Base-by-base conservation (phyloP, 2,888 invertebrate species). In the Noctua janthe region DNA sequence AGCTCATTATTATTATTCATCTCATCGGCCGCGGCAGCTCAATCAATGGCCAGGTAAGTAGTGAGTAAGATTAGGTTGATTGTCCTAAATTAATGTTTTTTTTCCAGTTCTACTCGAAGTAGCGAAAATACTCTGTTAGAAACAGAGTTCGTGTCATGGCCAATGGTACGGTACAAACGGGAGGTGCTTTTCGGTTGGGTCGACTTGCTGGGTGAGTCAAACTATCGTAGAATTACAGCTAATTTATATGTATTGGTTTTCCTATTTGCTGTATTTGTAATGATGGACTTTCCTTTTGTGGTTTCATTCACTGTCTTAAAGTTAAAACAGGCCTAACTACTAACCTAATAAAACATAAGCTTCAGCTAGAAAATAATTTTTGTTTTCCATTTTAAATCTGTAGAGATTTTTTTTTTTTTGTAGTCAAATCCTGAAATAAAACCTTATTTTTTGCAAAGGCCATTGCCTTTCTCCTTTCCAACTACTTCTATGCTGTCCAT, bases 141-240 rank as follows among this genome's bases (percentile, higher is more conserved):
- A 92, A 95, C 97, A 1, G 97, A 98, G 93, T 98, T 98, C 92
- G 98, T 98, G 0, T 98, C 98, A 1, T 98, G 98, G 98, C 98
- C 98, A 0, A 97, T 98, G 97, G 98, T 98, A 49, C 97, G 98
- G 7, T 98, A 98, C 92, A 98, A 98, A 91, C 97, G 98, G 54
- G 98, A 98, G 93, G 98, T 98, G 35, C 97, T 98, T 67, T 98
- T 98, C 92, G 98, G 98, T 78, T 98, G 98, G 98, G 98, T 98
- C 1, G 98, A 98, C 95, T 96, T 98, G 74, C 92, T 98, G 69
- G 98, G 98, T 98, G 94, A 94, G 94, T 82, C 74, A 83, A 29
- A 62, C 67, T 51, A 15, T 3, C 15, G 43, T 62, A 72, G 39
- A 78, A 86, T 78, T 74, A 71, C 49, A 39, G 23, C 43, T 51